These are phyloP conservation scores for Drosophila watanabei DNA, from an alignment of 1,140 invertebrate species.

Conservation along the genomic window DNA sequence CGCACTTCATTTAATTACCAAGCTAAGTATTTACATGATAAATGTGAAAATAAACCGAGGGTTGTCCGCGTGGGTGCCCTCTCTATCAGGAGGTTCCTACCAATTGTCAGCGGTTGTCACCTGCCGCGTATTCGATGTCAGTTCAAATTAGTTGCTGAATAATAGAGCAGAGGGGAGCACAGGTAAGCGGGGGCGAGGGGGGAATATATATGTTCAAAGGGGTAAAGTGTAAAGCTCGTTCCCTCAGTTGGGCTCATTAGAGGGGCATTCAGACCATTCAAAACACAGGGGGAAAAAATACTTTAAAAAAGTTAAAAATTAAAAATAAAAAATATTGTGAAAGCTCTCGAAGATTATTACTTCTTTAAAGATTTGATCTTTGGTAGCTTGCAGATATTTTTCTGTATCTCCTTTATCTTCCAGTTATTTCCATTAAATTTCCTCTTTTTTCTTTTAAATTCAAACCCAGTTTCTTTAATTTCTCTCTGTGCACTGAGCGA, in stretches of 20 bases:
- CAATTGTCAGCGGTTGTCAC: slow-evolving; percentile 67
- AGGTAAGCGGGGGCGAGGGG: neutral
- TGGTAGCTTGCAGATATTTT: neutral
- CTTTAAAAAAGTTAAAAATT: neutral
- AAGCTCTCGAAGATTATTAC: no score
- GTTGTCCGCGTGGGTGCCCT: slow-evolving; percentile 5
- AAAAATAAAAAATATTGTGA: neutral
- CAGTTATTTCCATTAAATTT: no score
- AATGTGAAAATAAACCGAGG: slow-evolving; percentile 26
- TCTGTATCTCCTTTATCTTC: neutral
- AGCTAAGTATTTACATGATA: slow-evolving; percentile 31
- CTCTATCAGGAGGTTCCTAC: slow-evolving; percentile 27
- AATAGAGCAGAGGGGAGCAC: slow-evolving; percentile 40
- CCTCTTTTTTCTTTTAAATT: neutral
- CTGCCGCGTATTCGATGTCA: slow-evolving; percentile 58
- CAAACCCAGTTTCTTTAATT: neutral
- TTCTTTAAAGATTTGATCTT: no score
- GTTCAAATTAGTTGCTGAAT: slow-evolving; percentile 54
- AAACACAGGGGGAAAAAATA: neutral
- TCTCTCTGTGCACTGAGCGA: slow-evolving; percentile 29
- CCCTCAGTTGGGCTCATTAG: slow-evolving; percentile 48
- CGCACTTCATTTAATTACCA: slow-evolving; percentile 27
- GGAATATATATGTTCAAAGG: slow-evolving; percentile 28
- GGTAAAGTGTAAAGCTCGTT: slow-evolving; percentile 45
- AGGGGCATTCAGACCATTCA: slow-evolving; percentile 51